These are phyloP conservation scores for Brachionichthys hirsutus DNA, from an alignment of 2,113 vertebrate genomes.

Conservation along the genomic window DNA sequence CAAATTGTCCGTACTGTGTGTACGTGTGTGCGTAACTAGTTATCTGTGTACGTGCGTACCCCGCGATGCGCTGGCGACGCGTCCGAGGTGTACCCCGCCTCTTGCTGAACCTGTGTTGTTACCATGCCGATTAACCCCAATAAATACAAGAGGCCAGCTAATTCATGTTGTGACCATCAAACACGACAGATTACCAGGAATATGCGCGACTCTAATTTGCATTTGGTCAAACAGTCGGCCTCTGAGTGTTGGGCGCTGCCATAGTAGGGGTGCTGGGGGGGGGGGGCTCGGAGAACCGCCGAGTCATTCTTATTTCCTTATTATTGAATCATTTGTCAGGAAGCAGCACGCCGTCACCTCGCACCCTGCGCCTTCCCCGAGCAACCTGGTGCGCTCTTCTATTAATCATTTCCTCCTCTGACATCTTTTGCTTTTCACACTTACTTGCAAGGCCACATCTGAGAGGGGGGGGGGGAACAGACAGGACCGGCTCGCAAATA, in stretches of 20 bases:
- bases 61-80: too few relatives aligned
- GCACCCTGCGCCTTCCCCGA: background rate
- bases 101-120: conserved; percentile 60
- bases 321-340: background rate
- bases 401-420: conserved; percentile 26
- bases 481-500: conserved; percentile 58
- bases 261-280: background rate
- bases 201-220: conserved; percentile 32
- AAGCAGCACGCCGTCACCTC: conserved; percentile 5
- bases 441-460: conserved; percentile 34
- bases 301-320: conserved; percentile 9
- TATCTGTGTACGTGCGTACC: too few relatives aligned
- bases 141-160: conserved; percentile 46
- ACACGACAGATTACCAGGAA: conserved; percentile 49
- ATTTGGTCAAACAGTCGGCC: conserved; percentile 8
- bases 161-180: conserved; percentile 66
- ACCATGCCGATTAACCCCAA: conserved; percentile 67
- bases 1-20: too few relatives aligned
- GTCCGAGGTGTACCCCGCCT: too few relatives aligned
- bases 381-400: conserved; percentile 19
- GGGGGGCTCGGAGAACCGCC: too few relatives aligned
- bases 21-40: too few relatives aligned
- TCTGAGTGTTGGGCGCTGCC: conserved; percentile 13
- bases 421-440: conserved; percentile 22
- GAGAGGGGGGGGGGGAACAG: conserved; percentile 13